Evolutionary conservation across 2,797 vertebrate genomes (phyloP), one percentile per base, ranked within the genome.

Genomic region (Gadopsis marmoratus): DNA sequence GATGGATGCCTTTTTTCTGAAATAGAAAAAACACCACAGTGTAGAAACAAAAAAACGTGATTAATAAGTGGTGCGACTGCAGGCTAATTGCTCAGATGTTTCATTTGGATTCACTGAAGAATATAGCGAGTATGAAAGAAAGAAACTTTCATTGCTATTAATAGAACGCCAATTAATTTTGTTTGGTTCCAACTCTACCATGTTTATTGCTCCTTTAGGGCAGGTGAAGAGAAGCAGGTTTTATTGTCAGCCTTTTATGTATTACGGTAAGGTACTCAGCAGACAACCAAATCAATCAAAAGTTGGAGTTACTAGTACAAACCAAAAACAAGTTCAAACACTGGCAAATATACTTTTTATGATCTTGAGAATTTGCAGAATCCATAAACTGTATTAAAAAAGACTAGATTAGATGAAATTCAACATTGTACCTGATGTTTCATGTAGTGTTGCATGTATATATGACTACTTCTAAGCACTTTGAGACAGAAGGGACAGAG

Each of bases 401-500:
- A 41, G 4, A 61, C 17, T 5, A 50, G 39, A 53, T 0, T 4
- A 5, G 23, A 77, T 70, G 2, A 54, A 71, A 43, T 17, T 19
- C 23, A n/a, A 45, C 7, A 17, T 83, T 93, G 91, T 92, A 99
- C 98, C 97, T 99, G 98, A 93, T 99, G 98, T 76, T 95, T 98
- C 97, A 99, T 97, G 89, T 97, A 99, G 91, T 99, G 98, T 74
- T 99, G 97, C 97, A 99, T 98, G 86, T 97, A 99, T 0, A 96
- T 96, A 35, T 97, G 96, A 89, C 96, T 96, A 65, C 96, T 97
- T 94, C 96, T 96, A 70, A 98, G 96, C 72, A 99, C 97, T 96
- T 97, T 99, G 84, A 99, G 97, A 88, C 98, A 99, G 95, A 99
- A 99, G 0, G 98, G 98, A 89, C 98, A 99, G 0, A 99, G 95